Evolutionary conservation across 2,888 invertebrate genomes (phyloP).

Genomic region (Cactoblastis cactorum): DNA sequence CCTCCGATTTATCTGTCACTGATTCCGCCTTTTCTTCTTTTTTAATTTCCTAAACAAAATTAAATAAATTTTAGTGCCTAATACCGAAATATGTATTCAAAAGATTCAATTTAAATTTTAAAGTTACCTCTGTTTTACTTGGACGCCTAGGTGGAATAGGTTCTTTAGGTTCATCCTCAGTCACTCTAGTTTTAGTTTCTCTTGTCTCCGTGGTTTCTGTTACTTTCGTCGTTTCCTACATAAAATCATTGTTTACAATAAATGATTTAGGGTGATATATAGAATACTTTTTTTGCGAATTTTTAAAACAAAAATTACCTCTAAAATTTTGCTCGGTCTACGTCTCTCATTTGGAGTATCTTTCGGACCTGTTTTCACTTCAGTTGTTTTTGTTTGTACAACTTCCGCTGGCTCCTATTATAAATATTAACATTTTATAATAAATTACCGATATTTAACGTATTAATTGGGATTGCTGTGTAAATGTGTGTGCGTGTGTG

Average conservation of each 20-base stretch:
- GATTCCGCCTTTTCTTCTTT: background rate
- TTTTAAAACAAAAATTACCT: slow-evolving; percentile 13
- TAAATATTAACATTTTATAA: slow-evolving; percentile 22
- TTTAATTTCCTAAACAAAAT: background rate
- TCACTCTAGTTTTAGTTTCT: slow-evolving; percentile 22
- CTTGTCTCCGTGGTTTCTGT: slow-evolving; percentile 22
- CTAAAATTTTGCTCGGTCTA: slow-evolving; percentile 14
- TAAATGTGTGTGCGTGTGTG: slow-evolving; percentile 31
- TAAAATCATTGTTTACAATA: slow-evolving; percentile 10
- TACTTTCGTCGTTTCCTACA: slow-evolving; percentile 30
- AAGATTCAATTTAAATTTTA: background rate
- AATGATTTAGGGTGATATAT: background rate
- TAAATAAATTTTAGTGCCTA: background rate
- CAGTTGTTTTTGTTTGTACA: slow-evolving; percentile 33
- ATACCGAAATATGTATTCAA: background rate
- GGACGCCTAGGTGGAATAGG: slow-evolving; percentile 34
- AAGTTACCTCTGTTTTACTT: slow-evolving; percentile 31
- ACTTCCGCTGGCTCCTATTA: slow-evolving; percentile 41
- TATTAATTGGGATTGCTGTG: slow-evolving; percentile 26
- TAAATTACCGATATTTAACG: slow-evolving; percentile 10
- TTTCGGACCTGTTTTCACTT: slow-evolving; percentile 31
- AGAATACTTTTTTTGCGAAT: background rate
- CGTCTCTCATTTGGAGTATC: slow-evolving; percentile 15
- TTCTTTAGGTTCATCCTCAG: slow-evolving; percentile 35
- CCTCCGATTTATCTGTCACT: slow-evolving; percentile 15